Evolutionary conservation across 2,113 vertebrate species (phyloP).

Genomic region (Syrmaticus mikado): DNA sequence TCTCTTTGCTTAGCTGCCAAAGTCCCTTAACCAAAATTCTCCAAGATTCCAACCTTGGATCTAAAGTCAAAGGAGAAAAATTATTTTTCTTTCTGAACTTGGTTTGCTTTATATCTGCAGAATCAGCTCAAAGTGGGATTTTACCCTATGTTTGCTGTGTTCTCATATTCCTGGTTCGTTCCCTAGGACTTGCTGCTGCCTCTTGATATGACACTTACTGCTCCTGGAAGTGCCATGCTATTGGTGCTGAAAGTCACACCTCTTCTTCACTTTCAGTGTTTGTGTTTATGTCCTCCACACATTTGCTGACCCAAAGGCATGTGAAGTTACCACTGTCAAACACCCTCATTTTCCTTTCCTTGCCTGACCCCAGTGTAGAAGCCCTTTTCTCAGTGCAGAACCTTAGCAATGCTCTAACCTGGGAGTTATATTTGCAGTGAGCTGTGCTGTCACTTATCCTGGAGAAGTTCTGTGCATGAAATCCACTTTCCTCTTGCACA

Average conservation of each 20-base stretch:
- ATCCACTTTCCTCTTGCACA: neutral
- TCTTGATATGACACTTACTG: neutral
- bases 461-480: neutral
- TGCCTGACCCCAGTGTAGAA: neutral
- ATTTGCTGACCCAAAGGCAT: neutral
- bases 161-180: neutral
- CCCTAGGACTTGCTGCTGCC: neutral
- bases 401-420: neutral
- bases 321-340: neutral
- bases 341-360: neutral
- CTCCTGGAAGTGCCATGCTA: neutral
- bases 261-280: neutral
- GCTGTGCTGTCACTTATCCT: neutral
- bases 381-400: neutral
- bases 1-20: neutral
- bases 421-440: neutral
- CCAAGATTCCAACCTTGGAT: neutral
- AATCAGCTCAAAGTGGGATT: neutral
- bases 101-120: neutral
- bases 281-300: accelerated
- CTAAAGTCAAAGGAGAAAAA: neutral
- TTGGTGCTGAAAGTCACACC: neutral
- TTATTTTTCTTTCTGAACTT: neutral
- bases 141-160: neutral
- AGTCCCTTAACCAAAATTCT: neutral